These are phyloP conservation scores for Pyrochroa serraticornis DNA, from an alignment of 2,888 invertebrate genomes.

Conservation along the genomic window DNA sequence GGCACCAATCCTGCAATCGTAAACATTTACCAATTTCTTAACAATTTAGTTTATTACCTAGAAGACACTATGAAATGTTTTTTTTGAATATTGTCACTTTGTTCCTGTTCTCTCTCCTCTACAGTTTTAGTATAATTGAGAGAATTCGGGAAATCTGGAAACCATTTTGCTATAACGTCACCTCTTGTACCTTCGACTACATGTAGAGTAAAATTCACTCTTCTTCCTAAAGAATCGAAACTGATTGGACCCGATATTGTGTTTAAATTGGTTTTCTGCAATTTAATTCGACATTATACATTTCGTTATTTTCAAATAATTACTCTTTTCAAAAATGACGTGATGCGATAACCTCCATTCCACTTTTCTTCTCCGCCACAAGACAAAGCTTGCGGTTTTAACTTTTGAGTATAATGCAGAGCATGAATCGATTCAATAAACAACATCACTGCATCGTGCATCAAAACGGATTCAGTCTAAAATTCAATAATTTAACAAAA, in stretches of 20 bases:
- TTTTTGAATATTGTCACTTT: slow-evolving; percentile 59
- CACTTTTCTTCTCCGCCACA: slow-evolving; percentile 57
- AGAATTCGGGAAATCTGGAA: slow-evolving; percentile 40
- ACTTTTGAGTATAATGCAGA: slow-evolving; percentile 36
- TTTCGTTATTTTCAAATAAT: background rate
- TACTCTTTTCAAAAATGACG: slow-evolving; percentile 65
- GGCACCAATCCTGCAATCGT: slow-evolving; percentile 65
- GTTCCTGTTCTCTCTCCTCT: slow-evolving; percentile 47
- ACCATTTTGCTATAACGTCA: slow-evolving; percentile 63
- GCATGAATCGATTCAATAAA: slow-evolving; percentile 63
- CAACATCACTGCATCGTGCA: slow-evolving; percentile 72
- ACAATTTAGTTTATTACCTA: slow-evolving; percentile 31
- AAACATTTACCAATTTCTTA: too few species aligned
- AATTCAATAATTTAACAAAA: slow-evolving; percentile 27
- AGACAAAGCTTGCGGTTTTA: slow-evolving; percentile 35
- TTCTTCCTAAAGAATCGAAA: slow-evolving; percentile 71
- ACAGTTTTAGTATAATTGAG: slow-evolving; percentile 44
- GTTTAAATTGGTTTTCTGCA: slow-evolving; percentile 38
- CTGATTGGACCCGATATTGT: slow-evolving; percentile 71
- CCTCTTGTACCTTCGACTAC: slow-evolving; percentile 68
- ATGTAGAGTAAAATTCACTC: slow-evolving; percentile 66
- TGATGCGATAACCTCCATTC: slow-evolving; percentile 66
- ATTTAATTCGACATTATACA: slow-evolving; percentile 19
- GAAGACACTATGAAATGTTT: slow-evolving; percentile 66
- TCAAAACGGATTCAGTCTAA: slow-evolving; percentile 70